Base-by-base conservation (phyloP, 2,888 invertebrate genomes). In the Xestia sexstrigata region DNA sequence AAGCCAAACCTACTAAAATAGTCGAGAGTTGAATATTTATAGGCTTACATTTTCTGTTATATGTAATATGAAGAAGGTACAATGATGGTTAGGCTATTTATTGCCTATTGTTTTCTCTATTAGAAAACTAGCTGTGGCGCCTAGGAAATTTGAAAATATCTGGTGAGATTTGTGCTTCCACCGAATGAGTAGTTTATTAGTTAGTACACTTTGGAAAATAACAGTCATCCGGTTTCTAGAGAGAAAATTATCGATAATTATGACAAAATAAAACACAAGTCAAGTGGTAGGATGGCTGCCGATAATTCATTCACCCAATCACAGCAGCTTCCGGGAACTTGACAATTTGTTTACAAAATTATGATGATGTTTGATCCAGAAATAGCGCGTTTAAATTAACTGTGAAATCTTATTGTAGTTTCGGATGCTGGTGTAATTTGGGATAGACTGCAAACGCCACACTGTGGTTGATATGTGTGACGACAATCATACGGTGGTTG, bases 21-120 rank as follows among this genome's bases (percentile, higher is more conserved):
- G 26, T 45, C 15, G 60, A 80, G 42, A 72, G 62, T 62, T 72
- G 55, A 81, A 84, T 81, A 70, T 84, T 80, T 81, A 81, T 76
- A 75, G 52, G 60, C 45, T 58, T 60, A 66, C 45, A 67, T 45
- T 75, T 75, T 84, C 74, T 82, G 47, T 69, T 75, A 49, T 30
- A 30, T 82, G 47, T 69, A 71, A 49, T 30, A 30, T 39, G 65
- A 63, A 65, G 47, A 66, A 49, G 35, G 35, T 20, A 70, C 20
- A 13, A 35, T 47, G 17, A 63, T 45, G 62, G 49, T 30, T 47
- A 1, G 47, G 17, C 45, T 52, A 70, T 47, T 71, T 62, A 80
- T 63, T 71, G 52, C 9, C 35, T 26, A 63, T 45, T 71, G 80
- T 78, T 63, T 52, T 45, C 13, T 45, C 0, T 20, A 26, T 17